Evolutionary conservation across 2,113 vertebrate genomes (phyloP).

Genomic region (Euleptes europaea): DNA sequence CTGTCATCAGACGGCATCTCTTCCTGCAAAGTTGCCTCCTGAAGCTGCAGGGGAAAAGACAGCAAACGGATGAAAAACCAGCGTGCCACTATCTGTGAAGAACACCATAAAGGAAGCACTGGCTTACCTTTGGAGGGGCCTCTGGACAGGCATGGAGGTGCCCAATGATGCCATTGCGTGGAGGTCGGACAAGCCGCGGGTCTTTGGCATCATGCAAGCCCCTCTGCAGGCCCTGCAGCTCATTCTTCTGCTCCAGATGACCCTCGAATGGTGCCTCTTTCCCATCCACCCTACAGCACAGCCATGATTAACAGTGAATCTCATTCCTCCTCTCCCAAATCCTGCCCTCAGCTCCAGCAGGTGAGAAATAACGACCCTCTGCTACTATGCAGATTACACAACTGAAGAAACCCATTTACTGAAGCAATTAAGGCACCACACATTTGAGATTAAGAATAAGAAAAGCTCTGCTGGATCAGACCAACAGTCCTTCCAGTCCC

Average conservation of each 20-base stretch:
- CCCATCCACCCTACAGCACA: constrained; percentile 86
- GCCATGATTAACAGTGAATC: rapidly evolving
- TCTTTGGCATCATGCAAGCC: constrained; percentile 86
- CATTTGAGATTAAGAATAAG: no score
- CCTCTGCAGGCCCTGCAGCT: constrained; percentile 69
- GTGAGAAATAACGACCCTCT: not conserved
- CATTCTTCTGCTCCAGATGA: constrained; percentile 79
- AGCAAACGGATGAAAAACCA: not conserved
- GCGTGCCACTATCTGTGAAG: not conserved
- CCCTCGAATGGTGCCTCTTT: constrained; percentile 80
- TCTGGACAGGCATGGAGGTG: constrained; percentile 80
- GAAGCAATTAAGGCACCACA: no score
- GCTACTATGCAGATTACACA: not conserved
- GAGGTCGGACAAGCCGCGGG: constrained; percentile 81
- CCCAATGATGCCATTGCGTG: constrained; percentile 80
- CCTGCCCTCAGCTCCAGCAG: not conserved
- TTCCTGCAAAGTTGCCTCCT: constrained; percentile 77
- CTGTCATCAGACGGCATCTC: constrained; percentile 84
- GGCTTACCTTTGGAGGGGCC: constrained; percentile 68
- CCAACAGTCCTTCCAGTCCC: no score
- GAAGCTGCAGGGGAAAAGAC: constrained; percentile 57
- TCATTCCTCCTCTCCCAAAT: no score
- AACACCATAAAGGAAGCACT: no score
- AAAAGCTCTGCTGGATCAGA: no score
- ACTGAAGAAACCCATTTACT: not conserved